A percentile compares a stretch with the other conserved stretches of the same genome.
Evolutionary conservation across 2,888 invertebrate species (phyloP).

Genomic region (Cyaniris semiargus): DNA sequence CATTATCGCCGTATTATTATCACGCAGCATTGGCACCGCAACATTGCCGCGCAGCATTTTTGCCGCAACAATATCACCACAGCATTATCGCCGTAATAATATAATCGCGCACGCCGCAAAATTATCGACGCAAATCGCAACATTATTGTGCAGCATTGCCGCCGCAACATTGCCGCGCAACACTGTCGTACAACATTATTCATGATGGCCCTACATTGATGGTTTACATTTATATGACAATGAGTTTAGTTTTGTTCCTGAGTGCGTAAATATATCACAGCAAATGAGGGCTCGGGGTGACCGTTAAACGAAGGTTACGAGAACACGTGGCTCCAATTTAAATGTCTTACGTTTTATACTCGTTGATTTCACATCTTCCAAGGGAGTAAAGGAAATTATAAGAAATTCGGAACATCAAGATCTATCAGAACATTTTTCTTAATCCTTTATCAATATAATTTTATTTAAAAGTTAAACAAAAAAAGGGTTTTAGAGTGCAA

Average conservation of each 20-base stretch:
- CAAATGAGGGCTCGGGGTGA: background rate
- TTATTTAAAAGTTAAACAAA: too few relatives aligned
- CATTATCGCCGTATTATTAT: too few relatives aligned
- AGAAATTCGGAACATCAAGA: too few relatives aligned
- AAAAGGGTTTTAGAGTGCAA: too few relatives aligned
- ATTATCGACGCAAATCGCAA: too few relatives aligned
- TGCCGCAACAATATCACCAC: too few relatives aligned
- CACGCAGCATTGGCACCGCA: background rate
- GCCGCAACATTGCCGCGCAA: too few relatives aligned
- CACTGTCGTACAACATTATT: background rate
- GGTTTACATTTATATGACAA: background rate
- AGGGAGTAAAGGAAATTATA: background rate
- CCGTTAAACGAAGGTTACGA: background rate
- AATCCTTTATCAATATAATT: too few relatives aligned
- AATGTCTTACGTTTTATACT: background rate
- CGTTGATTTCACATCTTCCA: background rate
- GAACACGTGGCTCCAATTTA: background rate
- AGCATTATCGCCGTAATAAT: too few relatives aligned
- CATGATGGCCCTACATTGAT: background rate
- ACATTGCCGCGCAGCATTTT: background rate
- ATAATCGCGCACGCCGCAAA: too few relatives aligned
- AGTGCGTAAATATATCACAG: conserved; percentile 11
- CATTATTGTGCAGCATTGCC: too few relatives aligned
- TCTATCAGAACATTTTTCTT: too few relatives aligned
- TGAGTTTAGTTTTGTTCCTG: background rate